These are phyloP conservation scores for Artibeus lituratus DNA, from an alignment of 2,797 vertebrate species.

Conservation along the genomic window DNA sequence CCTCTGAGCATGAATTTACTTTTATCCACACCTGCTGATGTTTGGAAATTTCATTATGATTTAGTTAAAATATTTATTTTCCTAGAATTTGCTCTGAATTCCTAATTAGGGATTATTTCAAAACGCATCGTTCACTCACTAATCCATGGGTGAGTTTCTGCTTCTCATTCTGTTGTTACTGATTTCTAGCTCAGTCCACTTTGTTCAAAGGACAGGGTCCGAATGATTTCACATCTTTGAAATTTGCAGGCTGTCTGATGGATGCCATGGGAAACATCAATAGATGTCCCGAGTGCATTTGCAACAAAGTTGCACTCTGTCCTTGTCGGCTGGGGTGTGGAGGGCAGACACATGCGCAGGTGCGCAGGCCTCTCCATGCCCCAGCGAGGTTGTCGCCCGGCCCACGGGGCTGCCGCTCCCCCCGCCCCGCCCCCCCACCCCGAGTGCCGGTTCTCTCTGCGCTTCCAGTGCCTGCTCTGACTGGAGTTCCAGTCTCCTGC, in stretches of 20 bases:
- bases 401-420: not conserved
- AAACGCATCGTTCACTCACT: not conserved
- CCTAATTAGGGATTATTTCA: not conserved
- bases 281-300: not conserved
- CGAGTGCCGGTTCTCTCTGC: too few relatives aligned
- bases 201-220: not conserved
- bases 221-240: too few relatives aligned
- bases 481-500: not conserved
- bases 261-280: too few relatives aligned
- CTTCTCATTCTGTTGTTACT: too few relatives aligned
- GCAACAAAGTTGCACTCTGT: not conserved
- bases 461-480: not conserved
- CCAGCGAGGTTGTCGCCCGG: too few relatives aligned
- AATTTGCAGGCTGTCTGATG: too few relatives aligned
- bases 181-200: not conserved
- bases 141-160: not conserved
- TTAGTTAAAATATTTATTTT: not conserved
- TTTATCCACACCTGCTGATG: not conserved
- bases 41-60: not conserved
- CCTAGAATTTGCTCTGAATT: not conserved
- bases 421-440: too few relatives aligned
- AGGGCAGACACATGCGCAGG: too few relatives aligned
- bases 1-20: not conserved
- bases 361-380: too few relatives aligned
- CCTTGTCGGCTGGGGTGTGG: too few relatives aligned